Conservation (phyloP, 2,888 invertebrate species). For the Cistogaster globosa region DNA sequence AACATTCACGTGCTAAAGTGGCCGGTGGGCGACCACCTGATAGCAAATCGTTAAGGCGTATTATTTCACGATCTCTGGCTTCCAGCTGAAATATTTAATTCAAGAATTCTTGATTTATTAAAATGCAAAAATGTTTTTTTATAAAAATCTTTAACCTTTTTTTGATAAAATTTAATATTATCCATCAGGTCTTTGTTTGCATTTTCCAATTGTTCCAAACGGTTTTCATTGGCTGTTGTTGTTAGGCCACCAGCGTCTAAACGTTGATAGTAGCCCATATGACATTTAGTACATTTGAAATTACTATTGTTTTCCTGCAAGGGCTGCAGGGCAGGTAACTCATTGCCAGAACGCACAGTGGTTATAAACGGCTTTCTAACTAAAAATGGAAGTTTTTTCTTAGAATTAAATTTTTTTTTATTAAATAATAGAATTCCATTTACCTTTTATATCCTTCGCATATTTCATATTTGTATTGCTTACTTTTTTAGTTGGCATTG, state of each 20-base stretch:
- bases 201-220: slow-evolving; percentile 81
- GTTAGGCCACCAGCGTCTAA: slow-evolving; percentile 67
- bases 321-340: slow-evolving; percentile 74
- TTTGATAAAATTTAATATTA: slow-evolving; percentile 82
- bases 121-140: no score
- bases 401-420: neutral
- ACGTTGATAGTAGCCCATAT: slow-evolving; percentile 75
- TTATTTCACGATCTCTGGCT: slow-evolving; percentile 87
- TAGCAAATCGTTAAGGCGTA: slow-evolving; percentile 87
- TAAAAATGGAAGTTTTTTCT: slow-evolving; percentile 57
- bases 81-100: slow-evolving; percentile 75
- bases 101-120: neutral
- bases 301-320: slow-evolving; percentile 64
- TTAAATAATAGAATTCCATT: slow-evolving; percentile 15
- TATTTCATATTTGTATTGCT: slow-evolving; percentile 70
- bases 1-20: slow-evolving; percentile 87
- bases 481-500: slow-evolving; percentile 83
- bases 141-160: slow-evolving; percentile 78
- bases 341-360: slow-evolving; percentile 80
- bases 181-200: slow-evolving; percentile 83
- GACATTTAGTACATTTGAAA: slow-evolving; percentile 80
- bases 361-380: slow-evolving; percentile 81
- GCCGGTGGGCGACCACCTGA: slow-evolving; percentile 88
- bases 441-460: slow-evolving; percentile 74
- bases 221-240: slow-evolving; percentile 74